Conservation (phyloP, 2,888 invertebrate genomes). For the Graphium colonna region DNA sequence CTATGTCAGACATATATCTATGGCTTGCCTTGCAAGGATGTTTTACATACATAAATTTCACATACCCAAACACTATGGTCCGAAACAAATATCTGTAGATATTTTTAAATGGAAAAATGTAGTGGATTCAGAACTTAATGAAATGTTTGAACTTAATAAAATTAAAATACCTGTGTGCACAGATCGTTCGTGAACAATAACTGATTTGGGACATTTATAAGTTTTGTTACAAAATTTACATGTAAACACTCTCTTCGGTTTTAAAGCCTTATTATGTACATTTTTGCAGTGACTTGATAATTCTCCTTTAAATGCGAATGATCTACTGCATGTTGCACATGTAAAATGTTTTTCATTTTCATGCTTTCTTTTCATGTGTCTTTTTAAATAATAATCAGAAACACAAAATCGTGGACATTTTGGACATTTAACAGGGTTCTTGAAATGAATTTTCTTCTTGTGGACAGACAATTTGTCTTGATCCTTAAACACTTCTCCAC, state of each 20-base stretch:
- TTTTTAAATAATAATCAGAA: conserved; percentile 50
- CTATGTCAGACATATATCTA: too few species aligned
- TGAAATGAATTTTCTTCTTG: conserved; percentile 48
- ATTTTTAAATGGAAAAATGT: too few species aligned
- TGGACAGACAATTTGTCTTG: conserved; percentile 50
- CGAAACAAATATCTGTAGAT: too few species aligned
- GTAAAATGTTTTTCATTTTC: conserved; percentile 46
- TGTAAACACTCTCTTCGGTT: conserved; percentile 43
- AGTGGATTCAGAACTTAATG: too few species aligned
- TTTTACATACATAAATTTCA: too few species aligned
- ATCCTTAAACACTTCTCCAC: conserved; percentile 54
- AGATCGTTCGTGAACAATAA: conserved; percentile 68
- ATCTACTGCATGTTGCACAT: conserved; percentile 56
- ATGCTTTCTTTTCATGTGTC: conserved; percentile 61
- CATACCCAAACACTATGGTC: too few species aligned
- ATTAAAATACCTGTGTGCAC: conserved; percentile 64
- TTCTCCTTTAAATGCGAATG: conserved; percentile 58
- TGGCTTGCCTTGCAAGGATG: too few species aligned
- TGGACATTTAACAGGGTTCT: conserved; percentile 50
- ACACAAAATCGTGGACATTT: conserved; percentile 51
- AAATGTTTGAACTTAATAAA: background rate
- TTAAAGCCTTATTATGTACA: conserved; percentile 53
- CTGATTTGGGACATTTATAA: conserved; percentile 62
- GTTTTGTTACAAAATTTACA: conserved; percentile 66
- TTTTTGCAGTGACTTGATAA: conserved; percentile 51